Evolutionary conservation across 2,888 invertebrate genomes (phyloP).

Genomic region (Protophormia terraenovae): DNA sequence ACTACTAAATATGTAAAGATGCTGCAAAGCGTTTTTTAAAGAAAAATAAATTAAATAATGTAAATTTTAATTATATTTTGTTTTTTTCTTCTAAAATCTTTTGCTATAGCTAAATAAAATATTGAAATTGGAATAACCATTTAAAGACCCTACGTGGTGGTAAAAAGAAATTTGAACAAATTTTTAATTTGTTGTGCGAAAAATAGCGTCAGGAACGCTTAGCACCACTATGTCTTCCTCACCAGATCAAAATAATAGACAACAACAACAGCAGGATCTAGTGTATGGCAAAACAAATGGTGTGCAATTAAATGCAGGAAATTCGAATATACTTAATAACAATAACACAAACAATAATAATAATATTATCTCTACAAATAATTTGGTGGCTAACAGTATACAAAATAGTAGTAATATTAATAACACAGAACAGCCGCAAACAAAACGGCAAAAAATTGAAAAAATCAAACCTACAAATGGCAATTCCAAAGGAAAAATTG

Average conservation of each 20-base stretch:
- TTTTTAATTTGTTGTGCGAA: not conserved
- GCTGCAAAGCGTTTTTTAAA: constrained; percentile 7
- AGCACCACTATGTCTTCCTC: constrained; percentile 49
- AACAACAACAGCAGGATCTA: constrained; percentile 38
- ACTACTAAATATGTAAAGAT: constrained; percentile 19
- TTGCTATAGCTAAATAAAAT: too few relatives aligned
- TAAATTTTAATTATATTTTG: too few relatives aligned
- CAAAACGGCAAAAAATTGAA: constrained; percentile 90
- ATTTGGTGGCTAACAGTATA: constrained; percentile 3
- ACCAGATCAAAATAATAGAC: constrained; percentile 44
- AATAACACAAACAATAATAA: constrained; percentile 40
- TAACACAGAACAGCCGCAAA: constrained; percentile 89
- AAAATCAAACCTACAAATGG: constrained; percentile 69
- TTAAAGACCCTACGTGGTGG: too few relatives aligned
- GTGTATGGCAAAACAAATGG: constrained; percentile 34
- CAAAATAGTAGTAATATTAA: constrained; percentile 86
- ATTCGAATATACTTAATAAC: constrained; percentile 54
- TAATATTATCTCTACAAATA: constrained; percentile 9
- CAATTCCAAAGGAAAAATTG: constrained; percentile 47
- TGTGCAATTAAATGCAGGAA: constrained; percentile 11
- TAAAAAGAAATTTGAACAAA: not conserved
- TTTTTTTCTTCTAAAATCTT: too few relatives aligned
- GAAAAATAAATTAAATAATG: too few relatives aligned
- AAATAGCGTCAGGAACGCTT: constrained; percentile 50
- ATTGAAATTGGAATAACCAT: too few relatives aligned